Percentiles rank a stretch among this genome's conserved stretches.
Evolutionary conservation across 2,797 vertebrate genomes (phyloP).

Genomic region (Apodemus agrarius): DNA sequence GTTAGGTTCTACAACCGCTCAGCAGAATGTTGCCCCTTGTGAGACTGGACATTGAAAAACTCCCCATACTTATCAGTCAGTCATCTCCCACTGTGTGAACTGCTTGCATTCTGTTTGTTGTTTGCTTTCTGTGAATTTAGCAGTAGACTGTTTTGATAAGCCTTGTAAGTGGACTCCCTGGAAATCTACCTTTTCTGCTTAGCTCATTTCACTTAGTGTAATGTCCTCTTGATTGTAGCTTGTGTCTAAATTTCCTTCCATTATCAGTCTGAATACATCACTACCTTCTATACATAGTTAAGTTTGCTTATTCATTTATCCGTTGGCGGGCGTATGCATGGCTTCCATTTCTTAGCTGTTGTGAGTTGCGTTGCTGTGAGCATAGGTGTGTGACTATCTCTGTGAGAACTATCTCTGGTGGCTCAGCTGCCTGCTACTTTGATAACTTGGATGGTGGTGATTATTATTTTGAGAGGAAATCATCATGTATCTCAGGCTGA

Average conservation of each 20-base stretch:
- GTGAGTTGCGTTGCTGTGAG: background rate
- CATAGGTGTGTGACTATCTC: background rate
- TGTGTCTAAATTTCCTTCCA: background rate
- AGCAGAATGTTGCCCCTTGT: background rate
- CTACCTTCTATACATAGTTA: background rate
- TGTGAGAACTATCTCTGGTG: background rate
- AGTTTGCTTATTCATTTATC: background rate
- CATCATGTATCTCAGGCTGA: background rate
- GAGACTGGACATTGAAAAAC: background rate
- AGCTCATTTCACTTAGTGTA: background rate
- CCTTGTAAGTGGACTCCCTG: background rate
- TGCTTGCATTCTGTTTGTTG: background rate
- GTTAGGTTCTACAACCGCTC: too few species aligned
- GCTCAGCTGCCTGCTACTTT: background rate
- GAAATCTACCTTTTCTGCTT: background rate
- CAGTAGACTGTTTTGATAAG: background rate
- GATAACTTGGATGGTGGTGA: background rate
- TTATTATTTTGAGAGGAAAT: background rate
- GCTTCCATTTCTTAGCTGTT: background rate
- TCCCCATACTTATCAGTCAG: background rate
- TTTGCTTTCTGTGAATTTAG: background rate
- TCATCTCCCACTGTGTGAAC: background rate
- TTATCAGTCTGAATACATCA: background rate
- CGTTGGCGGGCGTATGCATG: background rate
- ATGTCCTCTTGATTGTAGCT: background rate